Percentiles rank a stretch among this genome's conserved stretches.
These are phyloP conservation scores for Hippopotamyrus pictus DNA, from an alignment of 2,797 vertebrate species.

Conservation along the genomic window DNA sequence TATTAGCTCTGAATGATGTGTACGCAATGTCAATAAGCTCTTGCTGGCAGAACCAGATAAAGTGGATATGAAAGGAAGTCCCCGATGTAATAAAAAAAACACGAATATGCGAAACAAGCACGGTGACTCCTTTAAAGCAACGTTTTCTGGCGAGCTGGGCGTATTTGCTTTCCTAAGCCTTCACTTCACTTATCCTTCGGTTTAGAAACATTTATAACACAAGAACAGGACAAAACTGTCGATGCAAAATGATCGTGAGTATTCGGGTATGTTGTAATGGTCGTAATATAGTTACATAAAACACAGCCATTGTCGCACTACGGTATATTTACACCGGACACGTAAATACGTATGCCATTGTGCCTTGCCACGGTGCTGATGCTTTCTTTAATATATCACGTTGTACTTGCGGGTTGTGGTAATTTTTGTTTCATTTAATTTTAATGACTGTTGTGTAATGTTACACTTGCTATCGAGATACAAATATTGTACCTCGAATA, in stretches of 20 bases:
- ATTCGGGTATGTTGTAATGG: not conserved
- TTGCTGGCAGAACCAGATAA: not conserved
- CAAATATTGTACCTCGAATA: not conserved
- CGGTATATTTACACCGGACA: not conserved
- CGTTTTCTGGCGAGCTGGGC: not conserved
- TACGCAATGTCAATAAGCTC: not conserved
- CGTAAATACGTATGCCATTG: not conserved
- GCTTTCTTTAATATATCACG: not conserved
- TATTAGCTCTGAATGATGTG: not conserved
- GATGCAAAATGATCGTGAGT: not conserved
- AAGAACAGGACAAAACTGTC: not conserved
- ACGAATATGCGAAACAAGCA: not conserved
- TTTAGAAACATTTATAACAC: not conserved
- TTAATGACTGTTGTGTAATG: not conserved
- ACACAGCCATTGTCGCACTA: not conserved
- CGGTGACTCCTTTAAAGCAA: not conserved
- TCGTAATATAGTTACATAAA: not conserved
- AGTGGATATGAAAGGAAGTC: not conserved
- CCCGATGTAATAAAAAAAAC: not conserved
- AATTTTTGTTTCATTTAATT: not conserved
- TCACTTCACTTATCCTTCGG: not conserved
- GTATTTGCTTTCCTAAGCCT: not conserved
- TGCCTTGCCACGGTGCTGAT: not conserved
- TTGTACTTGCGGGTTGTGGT: not conserved
- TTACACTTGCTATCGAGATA: not conserved